Evolutionary conservation across 92 coral and sea anemone genomes (phyloP).

Genomic region (Actinostola sp.): DNA sequence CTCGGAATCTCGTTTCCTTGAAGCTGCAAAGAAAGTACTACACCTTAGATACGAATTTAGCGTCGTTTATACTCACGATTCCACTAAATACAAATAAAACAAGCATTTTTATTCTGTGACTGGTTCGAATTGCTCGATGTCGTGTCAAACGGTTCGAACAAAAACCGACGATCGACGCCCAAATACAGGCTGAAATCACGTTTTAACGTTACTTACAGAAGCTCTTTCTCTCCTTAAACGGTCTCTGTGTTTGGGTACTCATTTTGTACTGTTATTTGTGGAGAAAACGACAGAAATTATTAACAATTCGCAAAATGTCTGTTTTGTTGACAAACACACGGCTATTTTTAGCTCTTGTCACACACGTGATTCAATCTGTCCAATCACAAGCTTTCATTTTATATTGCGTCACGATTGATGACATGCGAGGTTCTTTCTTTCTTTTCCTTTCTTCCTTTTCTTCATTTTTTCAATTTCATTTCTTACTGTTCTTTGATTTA

Average conservation of each 20-base stretch:
- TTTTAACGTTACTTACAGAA: conserved; percentile 75
- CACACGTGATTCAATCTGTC: conserved; percentile 25
- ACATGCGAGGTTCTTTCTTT: not conserved
- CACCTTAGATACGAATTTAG: not conserved
- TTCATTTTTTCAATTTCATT: not conserved
- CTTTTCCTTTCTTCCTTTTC: not conserved
- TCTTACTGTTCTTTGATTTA: not conserved
- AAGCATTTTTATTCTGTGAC: not conserved
- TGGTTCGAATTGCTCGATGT: not conserved
- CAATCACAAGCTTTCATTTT: conserved; percentile 10
- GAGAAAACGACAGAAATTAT: conserved; percentile 20
- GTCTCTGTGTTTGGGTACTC: conserved; percentile 73
- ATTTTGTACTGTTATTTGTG: conserved; percentile 20
- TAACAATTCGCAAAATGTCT: conserved; percentile 1
- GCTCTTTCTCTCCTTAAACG: conserved; percentile 88
- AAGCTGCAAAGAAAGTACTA: conserved; percentile 50
- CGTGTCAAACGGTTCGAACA: not conserved
- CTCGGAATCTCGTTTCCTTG: conserved; percentile 94
- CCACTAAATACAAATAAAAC: not conserved
- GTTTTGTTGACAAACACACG: conserved; percentile 42
- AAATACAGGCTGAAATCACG: not conserved
- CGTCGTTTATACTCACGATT: not conserved
- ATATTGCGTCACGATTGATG: conserved; percentile 24
- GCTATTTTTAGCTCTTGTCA: conserved; percentile 27
- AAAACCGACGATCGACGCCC: not conserved